Evolutionary conservation across 2,113 vertebrate species (phyloP).

Genomic region (Macaca nemestrina): DNA sequence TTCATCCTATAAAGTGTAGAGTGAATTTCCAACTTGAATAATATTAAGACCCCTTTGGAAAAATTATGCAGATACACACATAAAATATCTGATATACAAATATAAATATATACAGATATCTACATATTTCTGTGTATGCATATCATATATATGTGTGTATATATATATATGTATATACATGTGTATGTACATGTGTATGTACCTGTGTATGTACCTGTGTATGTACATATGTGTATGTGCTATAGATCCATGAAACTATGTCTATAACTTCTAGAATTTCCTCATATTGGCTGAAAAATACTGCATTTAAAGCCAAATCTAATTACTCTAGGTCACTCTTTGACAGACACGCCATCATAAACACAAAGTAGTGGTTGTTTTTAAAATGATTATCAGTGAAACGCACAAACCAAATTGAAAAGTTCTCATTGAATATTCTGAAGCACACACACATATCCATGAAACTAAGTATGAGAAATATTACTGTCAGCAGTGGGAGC

Average conservation of each 20-base stretch:
- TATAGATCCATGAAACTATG: background rate
- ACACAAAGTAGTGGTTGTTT: background rate
- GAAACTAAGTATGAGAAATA: background rate
- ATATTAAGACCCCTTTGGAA: background rate
- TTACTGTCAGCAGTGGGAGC: background rate
- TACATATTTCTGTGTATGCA: background rate
- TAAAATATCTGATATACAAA: background rate
- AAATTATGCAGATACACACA: background rate
- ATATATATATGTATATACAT: background rate
- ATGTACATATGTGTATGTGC: background rate
- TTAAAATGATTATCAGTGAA: slow-evolving; percentile 7
- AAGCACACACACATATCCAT: background rate
- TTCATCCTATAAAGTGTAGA: background rate
- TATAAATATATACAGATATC: background rate
- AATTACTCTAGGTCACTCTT: background rate
- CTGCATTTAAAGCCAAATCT: background rate
- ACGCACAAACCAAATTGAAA: background rate
- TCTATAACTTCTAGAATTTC: background rate
- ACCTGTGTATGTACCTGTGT: background rate
- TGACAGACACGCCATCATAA: background rate
- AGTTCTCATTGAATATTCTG: background rate
- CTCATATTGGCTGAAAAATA: background rate
- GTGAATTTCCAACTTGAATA: background rate
- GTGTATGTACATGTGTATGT: background rate
- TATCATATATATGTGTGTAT: background rate